Evolutionary conservation across 2,888 invertebrate genomes (phyloP), one percentile per base, ranked within the genome.

Genomic region (Latrodectus hesperus): DNA sequence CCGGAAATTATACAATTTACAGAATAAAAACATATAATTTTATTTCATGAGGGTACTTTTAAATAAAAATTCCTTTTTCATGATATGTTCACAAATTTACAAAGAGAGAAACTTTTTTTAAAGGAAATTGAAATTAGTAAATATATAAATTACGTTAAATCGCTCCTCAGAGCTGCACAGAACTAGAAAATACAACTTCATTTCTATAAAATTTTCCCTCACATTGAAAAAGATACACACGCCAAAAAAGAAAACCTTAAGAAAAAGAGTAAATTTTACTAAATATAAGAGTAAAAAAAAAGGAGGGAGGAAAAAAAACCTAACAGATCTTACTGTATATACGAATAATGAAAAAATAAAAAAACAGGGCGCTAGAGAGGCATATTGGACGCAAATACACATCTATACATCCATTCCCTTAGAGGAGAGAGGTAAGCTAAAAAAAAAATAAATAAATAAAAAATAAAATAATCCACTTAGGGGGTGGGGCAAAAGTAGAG

Each of bases 371-470:
- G 86, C 76, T 68, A 71, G 80, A 80, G 86, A 81, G 77, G 81
- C 86, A 87, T 87, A 87, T 87, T 87, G 86, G 81, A 80, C 86
- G 81, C 86, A 81, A 87, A 81, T 75, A 81, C 86, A 81, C 86
- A 86, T 86, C 74, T 76, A 86, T 86, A 86, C 86, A 87, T 77
- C 81, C 86, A 77, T 71, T 49, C 72, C 72, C 49, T 17, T n/a
- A 49, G 52, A 60, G 75, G 38, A 38, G 38, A 53, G 65, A 77
- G 68, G 60, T 55, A 17, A 67, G 78, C 64, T 78, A 73, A 75
- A 70, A 84, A 86, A 89, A 75, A 86, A 86, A 86, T 86, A 89
- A 86, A 85, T 86, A 83, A 79, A 86, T 89, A 89, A 71, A 70
- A 55, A 60, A 71, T 52, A 38, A 38, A 38, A 38, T 38, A 38